Percentiles rank a stretch among this genome's conserved stretches.
phyloP scores from a whole-genome alignment of 2,888 invertebrate genomes.

The Drosophila longiperda region DNA sequence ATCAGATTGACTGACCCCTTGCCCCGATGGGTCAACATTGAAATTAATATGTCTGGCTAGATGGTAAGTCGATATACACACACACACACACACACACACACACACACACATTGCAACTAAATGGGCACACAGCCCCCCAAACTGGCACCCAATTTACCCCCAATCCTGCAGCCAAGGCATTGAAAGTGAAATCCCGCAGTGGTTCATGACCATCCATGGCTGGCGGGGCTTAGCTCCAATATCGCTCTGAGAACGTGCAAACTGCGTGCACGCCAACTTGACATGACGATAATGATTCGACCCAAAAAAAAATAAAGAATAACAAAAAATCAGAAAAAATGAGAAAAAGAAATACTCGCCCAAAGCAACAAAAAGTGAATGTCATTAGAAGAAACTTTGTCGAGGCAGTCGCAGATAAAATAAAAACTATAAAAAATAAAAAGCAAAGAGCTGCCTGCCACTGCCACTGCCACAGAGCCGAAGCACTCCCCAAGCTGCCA shows the following conservation, averaged over 20 bases:
- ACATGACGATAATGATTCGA: slow-evolving; percentile 77
- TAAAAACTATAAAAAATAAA: slow-evolving; percentile 19
- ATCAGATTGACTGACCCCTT: slow-evolving; percentile 60
- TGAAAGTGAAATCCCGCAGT: slow-evolving; percentile 72
- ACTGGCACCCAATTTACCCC: slow-evolving; percentile 34
- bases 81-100: neutral
- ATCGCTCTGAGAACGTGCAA: slow-evolving; percentile 65
- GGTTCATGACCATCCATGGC: slow-evolving; percentile 57
- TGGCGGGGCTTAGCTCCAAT: slow-evolving; percentile 57
- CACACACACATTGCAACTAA: neutral
- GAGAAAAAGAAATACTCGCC: slow-evolving; percentile 27
- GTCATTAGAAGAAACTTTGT: slow-evolving; percentile 74
- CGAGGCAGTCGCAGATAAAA: slow-evolving; percentile 68
- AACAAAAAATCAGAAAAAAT: slow-evolving; percentile 9
- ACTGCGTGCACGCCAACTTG: slow-evolving; percentile 76
- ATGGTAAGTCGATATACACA: slow-evolving; percentile 56
- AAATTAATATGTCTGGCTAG: slow-evolving; percentile 59
- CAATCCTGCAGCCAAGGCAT: slow-evolving; percentile 69
- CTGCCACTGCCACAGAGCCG: slow-evolving; percentile 24
- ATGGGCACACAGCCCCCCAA: slow-evolving; percentile 46
- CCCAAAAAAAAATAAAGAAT: slow-evolving; percentile 59
- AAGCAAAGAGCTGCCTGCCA: slow-evolving; percentile 39
- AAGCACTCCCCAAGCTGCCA: slow-evolving; percentile 54
- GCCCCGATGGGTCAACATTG: slow-evolving; percentile 40
- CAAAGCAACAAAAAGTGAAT: slow-evolving; percentile 67